These are phyloP conservation scores for Propithecus coquereli DNA, from an alignment of 2,113 vertebrate genomes.

Conservation along the genomic window DNA sequence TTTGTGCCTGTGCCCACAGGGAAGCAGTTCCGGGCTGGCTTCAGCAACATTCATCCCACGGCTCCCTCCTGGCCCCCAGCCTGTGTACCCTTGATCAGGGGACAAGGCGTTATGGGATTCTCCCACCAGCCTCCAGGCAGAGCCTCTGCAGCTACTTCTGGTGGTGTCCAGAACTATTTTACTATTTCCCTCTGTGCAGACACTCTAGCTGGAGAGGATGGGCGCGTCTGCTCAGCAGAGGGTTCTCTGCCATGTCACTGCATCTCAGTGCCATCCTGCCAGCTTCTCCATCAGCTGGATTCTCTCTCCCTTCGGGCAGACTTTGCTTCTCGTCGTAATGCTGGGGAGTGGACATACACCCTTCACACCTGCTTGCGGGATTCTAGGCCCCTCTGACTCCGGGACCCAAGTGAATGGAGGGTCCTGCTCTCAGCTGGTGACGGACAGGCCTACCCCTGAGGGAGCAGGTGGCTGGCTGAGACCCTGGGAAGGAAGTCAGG, in stretches of 20 bases:
- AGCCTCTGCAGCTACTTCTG: background rate
- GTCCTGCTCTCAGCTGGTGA: background rate
- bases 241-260: background rate
- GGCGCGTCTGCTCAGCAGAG: background rate
- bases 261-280: background rate
- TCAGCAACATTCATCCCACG: background rate
- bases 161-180: background rate
- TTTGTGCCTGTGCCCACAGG: background rate
- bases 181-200: too few relatives aligned
- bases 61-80: background rate
- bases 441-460: background rate
- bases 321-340: background rate
- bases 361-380: background rate
- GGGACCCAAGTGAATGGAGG: background rate
- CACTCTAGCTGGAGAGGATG: too few relatives aligned
- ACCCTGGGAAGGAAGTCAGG: background rate
- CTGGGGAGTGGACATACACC: background rate
- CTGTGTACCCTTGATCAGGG: background rate
- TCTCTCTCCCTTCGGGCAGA: background rate
- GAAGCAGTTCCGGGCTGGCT: background rate
- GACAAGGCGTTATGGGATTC: too few relatives aligned
- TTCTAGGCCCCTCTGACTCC: background rate
- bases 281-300: background rate
- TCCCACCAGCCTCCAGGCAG: background rate
- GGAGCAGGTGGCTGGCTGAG: background rate